These are phyloP conservation scores for Pteruthius melanotis DNA, from an alignment of 2,113 vertebrate genomes.

Conservation along the genomic window DNA sequence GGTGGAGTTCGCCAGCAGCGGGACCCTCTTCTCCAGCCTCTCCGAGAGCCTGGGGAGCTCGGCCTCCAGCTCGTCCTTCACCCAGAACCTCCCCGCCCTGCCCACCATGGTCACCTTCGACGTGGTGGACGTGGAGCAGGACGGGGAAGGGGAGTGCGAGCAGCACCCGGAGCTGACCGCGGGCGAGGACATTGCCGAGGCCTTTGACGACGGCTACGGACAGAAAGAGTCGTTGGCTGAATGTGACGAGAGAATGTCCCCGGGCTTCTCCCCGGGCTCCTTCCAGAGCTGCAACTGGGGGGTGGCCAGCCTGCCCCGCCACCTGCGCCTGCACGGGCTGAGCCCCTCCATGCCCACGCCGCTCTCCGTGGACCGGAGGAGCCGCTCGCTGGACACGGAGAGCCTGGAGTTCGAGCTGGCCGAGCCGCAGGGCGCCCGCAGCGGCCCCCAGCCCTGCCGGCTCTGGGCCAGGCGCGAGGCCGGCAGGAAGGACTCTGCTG, in stretches of 20 bases:
- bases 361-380: constrained; percentile 84
- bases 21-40: constrained; percentile 83
- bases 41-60: constrained; percentile 78
- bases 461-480: background rate
- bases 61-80: constrained; percentile 81
- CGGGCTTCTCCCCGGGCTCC: constrained; percentile 73
- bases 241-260: constrained; percentile 84
- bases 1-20: constrained; percentile 87
- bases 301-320: constrained; percentile 88
- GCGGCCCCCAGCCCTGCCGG: constrained; percentile 20
- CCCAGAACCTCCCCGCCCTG: constrained; percentile 86
- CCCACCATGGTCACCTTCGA: constrained; percentile 96
- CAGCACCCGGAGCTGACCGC: constrained; percentile 84
- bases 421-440: constrained; percentile 50
- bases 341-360: constrained; percentile 76
- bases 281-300: constrained; percentile 83
- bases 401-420: constrained; percentile 82
- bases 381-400: constrained; percentile 90
- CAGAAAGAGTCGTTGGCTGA: constrained; percentile 86
- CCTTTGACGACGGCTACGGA: constrained; percentile 85
- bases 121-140: constrained; percentile 91
- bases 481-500: constrained; percentile 38
- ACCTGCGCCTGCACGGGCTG: constrained; percentile 80
- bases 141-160: constrained; percentile 93
- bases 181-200: constrained; percentile 85